These are phyloP conservation scores for Siniperca undulata DNA, from an alignment of 2,797 vertebrate species.

Conservation along the genomic window DNA sequence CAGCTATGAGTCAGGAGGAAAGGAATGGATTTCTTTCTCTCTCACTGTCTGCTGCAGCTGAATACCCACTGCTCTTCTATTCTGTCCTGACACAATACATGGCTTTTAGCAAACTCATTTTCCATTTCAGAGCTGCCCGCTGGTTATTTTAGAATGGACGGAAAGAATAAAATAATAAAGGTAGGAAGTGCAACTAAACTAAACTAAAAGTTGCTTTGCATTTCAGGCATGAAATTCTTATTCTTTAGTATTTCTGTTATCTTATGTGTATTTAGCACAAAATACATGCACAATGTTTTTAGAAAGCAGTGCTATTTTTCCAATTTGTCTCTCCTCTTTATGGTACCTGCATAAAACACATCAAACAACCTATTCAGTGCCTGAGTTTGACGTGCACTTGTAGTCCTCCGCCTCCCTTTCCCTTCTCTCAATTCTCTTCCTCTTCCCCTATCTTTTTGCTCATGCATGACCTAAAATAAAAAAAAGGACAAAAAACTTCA, in stretches of 20 bases:
- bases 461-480: conserved; percentile 62
- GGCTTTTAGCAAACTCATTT: conserved; percentile 70
- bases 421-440: conserved; percentile 9
- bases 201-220: conserved; percentile 16
- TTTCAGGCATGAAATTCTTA: neutral
- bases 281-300: neutral
- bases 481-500: conserved; percentile 45
- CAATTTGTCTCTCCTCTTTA: conserved; percentile 6
- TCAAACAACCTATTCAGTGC: conserved; percentile 47
- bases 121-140: conserved; percentile 53
- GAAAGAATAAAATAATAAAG: conserved; percentile 11
- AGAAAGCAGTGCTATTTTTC: conserved; percentile 3
- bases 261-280: neutral
- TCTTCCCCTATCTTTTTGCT: conserved; percentile 49
- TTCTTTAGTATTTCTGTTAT: neutral
- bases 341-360: conserved; percentile 38
- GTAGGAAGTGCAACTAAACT: conserved; percentile 5
- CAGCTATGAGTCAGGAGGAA: conserved; percentile 56
- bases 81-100: conserved; percentile 61
- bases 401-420: conserved; percentile 9
- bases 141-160: conserved; percentile 44
- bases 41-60: conserved; percentile 48
- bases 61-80: conserved; percentile 63
- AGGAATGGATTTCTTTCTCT: conserved; percentile 42
- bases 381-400: conserved; percentile 39